Evolutionary conservation across 2,113 vertebrate species (phyloP).

Genomic region (Siphamia tubifer): DNA sequence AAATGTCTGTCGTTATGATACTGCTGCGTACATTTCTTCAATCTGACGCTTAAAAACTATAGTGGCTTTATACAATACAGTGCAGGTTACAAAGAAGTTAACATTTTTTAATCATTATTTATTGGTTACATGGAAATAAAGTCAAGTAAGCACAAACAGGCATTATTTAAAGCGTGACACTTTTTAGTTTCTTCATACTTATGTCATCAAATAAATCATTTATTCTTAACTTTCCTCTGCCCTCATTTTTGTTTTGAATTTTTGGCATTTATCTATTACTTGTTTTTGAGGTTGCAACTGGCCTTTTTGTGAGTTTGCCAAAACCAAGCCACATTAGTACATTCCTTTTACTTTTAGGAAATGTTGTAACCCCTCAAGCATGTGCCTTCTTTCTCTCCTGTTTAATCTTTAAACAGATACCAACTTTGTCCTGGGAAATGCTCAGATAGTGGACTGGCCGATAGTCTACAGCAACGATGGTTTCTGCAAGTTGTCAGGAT

Average conservation of each 20-base stretch:
- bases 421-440: slow-evolving; percentile 98
- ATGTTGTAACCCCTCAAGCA: not conserved
- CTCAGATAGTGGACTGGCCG: slow-evolving; percentile 99
- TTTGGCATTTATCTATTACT: not conserved
- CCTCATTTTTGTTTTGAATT: not conserved
- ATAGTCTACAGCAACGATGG: slow-evolving; percentile 99
- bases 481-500: slow-evolving; percentile 98
- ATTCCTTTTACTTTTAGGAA: not conserved
- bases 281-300: no score
- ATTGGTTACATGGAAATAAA: no score
- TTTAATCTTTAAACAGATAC: slow-evolving; percentile 84
- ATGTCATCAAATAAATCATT: not conserved
- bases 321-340: not conserved
- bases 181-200: no score
- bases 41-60: no score
- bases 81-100: no score
- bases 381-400: slow-evolving; percentile 6
- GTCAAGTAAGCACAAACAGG: no score
- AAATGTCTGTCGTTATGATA: no score
- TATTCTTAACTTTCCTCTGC: not conserved
- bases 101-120: no score
- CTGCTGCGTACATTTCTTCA: no score
- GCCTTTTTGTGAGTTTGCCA: not conserved
- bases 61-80: no score
- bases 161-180: no score